Evolutionary conservation across 92 coral and sea anemone genomes (phyloP), one percentile per base, ranked within the genome.

Genomic region (Heteractis magnifica): DNA sequence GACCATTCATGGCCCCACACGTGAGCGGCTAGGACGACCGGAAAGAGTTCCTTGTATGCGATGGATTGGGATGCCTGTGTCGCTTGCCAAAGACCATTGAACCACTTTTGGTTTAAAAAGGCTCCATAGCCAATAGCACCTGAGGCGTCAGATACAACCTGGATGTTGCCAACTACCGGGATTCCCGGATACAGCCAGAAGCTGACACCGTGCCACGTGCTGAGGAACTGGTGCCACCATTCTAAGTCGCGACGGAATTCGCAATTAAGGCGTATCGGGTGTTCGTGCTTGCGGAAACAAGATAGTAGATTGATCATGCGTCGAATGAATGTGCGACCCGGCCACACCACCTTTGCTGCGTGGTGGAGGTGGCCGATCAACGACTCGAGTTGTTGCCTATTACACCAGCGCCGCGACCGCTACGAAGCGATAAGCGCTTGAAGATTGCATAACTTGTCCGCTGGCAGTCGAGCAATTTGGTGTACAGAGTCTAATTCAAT

Each of bases 1-100:
- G 52, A 14, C 91, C 91, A 88, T 6, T 7, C 26, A 9, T 26
- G 73, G 7, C 91, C 86, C 89, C 86, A 88, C 14, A 78, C 62
- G 65, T 59, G 59, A 12, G 85, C 88, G n/a, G 88, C 88, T 15
- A 88, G 75, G 18, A 80, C 76, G 44, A 80, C 59, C 5, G 81
- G 89, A 68, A 53, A 81, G 44, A 34, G 44, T 34, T 34, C 44
- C 44, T 34, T 34, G 44, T 34, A 2, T 1, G 44, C 44, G 44
- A 77, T 76, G 34, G 50, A 75, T 65, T 59, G 68, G 18, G 76
- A 71, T 8, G 15, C 53, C 50, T 78, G 85, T 15, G 20, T 26
- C 8, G 78, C 23, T 1, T n/a, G 71, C 90, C 90, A 87, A 12
- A 58, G 48, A 9, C 82, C 83, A 72, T 72, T n/a, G 56, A 71